phyloP scores from a whole-genome alignment of 2,113 vertebrate genomes.

The Engystomops pustulosus region DNA sequence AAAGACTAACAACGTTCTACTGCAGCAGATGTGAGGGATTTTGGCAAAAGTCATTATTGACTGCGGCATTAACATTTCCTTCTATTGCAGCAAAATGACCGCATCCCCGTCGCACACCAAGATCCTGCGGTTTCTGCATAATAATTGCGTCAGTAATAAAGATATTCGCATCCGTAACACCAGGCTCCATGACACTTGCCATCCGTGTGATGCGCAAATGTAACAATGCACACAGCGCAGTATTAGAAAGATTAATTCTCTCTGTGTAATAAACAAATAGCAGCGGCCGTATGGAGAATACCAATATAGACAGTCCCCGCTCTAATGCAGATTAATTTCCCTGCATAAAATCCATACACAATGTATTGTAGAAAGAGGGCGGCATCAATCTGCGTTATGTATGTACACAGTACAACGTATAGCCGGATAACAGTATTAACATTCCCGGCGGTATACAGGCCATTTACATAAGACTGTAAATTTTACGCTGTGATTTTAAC shows the following conservation, averaged over 20 bases:
- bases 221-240: not conserved
- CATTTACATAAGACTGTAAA: not conserved
- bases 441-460: not conserved
- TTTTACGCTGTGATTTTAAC: not conserved
- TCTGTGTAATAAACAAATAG: constrained; percentile 15
- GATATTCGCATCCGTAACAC: not conserved
- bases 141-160: not conserved
- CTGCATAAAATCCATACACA: constrained; percentile 9
- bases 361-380: not conserved
- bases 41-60: too few species aligned
- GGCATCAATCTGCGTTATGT: not conserved
- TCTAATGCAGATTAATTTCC: constrained; percentile 17
- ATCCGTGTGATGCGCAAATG: not conserved
- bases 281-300: not conserved
- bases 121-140: not conserved
- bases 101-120: not conserved
- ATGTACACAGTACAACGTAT: not conserved
- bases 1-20: too few species aligned
- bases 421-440: not conserved
- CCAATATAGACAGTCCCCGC: not conserved
- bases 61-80: not conserved
- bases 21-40: too few species aligned
- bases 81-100: not conserved
- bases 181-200: not conserved
- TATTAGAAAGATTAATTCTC: not conserved